phyloP scores from a whole-genome alignment of 1,140 invertebrate genomes.

The Anthonomus grandis region DNA sequence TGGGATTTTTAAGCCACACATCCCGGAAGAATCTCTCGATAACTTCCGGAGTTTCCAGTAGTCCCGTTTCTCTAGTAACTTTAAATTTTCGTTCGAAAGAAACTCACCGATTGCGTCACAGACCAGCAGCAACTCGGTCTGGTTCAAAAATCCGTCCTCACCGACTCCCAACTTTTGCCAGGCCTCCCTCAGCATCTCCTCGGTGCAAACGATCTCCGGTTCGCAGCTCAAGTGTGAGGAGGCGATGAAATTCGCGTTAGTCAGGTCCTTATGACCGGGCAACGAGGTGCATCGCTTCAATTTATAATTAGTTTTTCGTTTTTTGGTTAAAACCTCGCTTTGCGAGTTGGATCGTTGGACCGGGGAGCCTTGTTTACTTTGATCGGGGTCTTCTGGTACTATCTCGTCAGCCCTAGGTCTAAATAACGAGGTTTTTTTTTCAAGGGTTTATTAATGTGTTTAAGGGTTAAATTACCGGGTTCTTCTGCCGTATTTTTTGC shows the following conservation, averaged over 20 bases:
- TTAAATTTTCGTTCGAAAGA: neutral
- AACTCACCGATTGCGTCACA: slow-evolving; percentile 41
- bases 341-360: slow-evolving; percentile 55
- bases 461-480: slow-evolving; percentile 49
- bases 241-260: slow-evolving; percentile 22
- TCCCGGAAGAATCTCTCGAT: too few species aligned
- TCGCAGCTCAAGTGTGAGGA: slow-evolving; percentile 29
- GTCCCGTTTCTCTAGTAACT: neutral
- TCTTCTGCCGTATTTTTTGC: slow-evolving; percentile 73
- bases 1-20: too few species aligned
- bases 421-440: slow-evolving; percentile 3
- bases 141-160: slow-evolving; percentile 58
- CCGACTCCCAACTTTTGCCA: slow-evolving; percentile 61
- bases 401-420: slow-evolving; percentile 39
- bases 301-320: slow-evolving; percentile 49
- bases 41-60: neutral
- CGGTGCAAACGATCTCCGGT: slow-evolving; percentile 39
- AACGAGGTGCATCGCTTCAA: slow-evolving; percentile 53
- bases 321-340: slow-evolving; percentile 50
- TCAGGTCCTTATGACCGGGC: slow-evolving; percentile 42
- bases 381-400: slow-evolving; percentile 30
- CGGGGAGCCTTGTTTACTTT: slow-evolving; percentile 33
- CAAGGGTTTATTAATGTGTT: slow-evolving; percentile 49
- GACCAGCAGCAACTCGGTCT: slow-evolving; percentile 57
- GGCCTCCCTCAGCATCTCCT: slow-evolving; percentile 53